Conservation (phyloP, 2,797 vertebrate genomes). For the Parotocinclus haroldoi region DNA sequence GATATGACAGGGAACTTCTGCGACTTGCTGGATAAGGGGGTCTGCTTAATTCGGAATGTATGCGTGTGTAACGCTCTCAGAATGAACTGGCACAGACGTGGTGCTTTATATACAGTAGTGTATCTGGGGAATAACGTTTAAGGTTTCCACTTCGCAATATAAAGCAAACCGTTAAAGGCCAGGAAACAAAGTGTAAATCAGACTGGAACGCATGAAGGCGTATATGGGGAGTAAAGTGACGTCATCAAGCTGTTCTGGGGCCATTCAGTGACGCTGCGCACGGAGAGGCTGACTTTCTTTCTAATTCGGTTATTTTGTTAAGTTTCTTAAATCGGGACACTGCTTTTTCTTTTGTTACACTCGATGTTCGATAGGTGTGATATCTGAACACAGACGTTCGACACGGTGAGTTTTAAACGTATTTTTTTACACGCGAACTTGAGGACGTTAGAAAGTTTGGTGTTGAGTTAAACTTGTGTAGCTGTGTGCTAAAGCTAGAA, state of each 20-base stretch:
- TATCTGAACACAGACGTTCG: background rate
- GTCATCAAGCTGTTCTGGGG: conserved; percentile 22
- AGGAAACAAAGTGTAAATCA: background rate
- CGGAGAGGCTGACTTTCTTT: background rate
- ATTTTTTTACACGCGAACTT: background rate
- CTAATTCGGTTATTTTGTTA: background rate
- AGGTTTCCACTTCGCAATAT: background rate
- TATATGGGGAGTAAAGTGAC: conserved; percentile 21
- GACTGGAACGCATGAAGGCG: conserved; percentile 16
- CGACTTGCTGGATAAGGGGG: too few species aligned
- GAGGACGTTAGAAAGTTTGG: conserved; percentile 6
- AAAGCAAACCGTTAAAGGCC: background rate
- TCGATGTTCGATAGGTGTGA: background rate
- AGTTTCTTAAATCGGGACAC: background rate
- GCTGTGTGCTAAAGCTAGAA: conserved; percentile 23
- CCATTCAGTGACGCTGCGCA: conserved; percentile 10
- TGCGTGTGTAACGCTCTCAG: too few species aligned
- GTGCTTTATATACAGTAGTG: too few species aligned
- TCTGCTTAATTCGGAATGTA: too few species aligned
- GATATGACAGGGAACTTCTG: too few species aligned
- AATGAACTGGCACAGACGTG: too few species aligned
- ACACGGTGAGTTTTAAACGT: conserved; percentile 22
- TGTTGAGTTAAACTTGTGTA: conserved; percentile 10
- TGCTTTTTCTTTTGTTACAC: background rate
- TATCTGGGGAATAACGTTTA: too few species aligned